Evolutionary conservation across 2,113 vertebrate species (phyloP), one percentile per base, ranked within the genome.

Genomic region (Ageneiosus marmoratus): DNA sequence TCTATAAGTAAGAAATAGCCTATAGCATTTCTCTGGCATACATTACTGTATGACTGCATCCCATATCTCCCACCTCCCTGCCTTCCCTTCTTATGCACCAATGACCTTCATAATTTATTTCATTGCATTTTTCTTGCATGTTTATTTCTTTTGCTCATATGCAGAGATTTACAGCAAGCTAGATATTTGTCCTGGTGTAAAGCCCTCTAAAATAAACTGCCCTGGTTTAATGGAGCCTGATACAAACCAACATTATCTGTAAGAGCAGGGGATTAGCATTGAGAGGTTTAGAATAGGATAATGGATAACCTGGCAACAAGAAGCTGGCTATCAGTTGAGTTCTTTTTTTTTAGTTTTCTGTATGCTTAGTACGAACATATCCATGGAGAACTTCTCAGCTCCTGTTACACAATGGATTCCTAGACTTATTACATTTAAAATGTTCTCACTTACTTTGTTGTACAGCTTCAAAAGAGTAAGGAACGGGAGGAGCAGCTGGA

Each of bases 401-500:
- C 24, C 16, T 70, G 16, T 41, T 37, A 27, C 24, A 46, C 41
- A 29, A 20, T n/a, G 51, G 13, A 75, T 13, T 5, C 5, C 13
- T 27, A 29, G 9, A 41, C 46, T 15, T 46, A 37, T 9, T 50
- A 29, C n/a, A 63, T 62, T 41, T 27, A 20, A 46, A 65, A 65
- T 50, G 16, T 79, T 50, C 53, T 55, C 29, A 34, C 1, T 32
- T 18, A 44, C 24, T 63, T 72, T 79, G 18, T 24, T 65, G 29
- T 83, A 27, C 88, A 98, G 97, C 93, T 98, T 87, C 96, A 98
- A 93, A 98, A 98, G 92, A 95, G 96, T 83, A 98, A 98, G 86
- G 97, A 98, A 90, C 91, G 96, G 0, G 98, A 98, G 90, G 97
- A 98, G 89, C 97, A 99, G 93, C 93, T 98, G 88, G 96, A 96